Base-by-base conservation (phyloP, 2,888 invertebrate species). In the Julus scandinavius region DNA sequence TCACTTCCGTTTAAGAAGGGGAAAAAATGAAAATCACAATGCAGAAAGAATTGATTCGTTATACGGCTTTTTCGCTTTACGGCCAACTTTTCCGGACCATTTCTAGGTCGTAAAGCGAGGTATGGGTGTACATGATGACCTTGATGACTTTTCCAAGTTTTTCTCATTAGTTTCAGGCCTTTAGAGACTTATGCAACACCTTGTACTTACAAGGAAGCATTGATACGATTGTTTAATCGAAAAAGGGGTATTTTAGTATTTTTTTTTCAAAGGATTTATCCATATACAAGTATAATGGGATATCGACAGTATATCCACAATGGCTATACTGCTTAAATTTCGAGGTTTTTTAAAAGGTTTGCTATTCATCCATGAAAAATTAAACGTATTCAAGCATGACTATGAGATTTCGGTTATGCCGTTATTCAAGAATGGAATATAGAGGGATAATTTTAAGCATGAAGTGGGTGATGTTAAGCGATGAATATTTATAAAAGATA, bases 361-460 rank as follows among this genome's bases (percentile, higher is more conserved):
- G 5, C 63, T 7, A 63, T 63, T 45, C 85, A 85, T 85, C 85
- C 85, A 85, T 85, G 85, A 85, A 85, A 85, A 85, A 85, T 85
- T 85, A 85, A 85, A 85, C 40, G 85, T 85, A 85, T 85, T 45
- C 85, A 40, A 45, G 41, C 85, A 85, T 85, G 85, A 85, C 85
- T 85, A 85, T 40, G 41, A 85, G 45, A 45, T 45, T 85, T 85
- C 45, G 40, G 85, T 85, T 85, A 63, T 63, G 63, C 63, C 63
- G 63, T 63, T 63, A 63, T 63, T 63, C 63, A 63, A 63, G 63
- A 63, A 63, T 20, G 63, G 63, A 63, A 63, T 63, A 63, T 63
- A 63, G 63, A 63, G 63, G 63, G 20, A 63, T 63, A 63, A 63
- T 63, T 63, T 63, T 63, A 20, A 63, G 63, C 20, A 63, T 63